phyloP scores from a whole-genome alignment of 2,888 invertebrate species.

The Dynastes hyllus region DNA sequence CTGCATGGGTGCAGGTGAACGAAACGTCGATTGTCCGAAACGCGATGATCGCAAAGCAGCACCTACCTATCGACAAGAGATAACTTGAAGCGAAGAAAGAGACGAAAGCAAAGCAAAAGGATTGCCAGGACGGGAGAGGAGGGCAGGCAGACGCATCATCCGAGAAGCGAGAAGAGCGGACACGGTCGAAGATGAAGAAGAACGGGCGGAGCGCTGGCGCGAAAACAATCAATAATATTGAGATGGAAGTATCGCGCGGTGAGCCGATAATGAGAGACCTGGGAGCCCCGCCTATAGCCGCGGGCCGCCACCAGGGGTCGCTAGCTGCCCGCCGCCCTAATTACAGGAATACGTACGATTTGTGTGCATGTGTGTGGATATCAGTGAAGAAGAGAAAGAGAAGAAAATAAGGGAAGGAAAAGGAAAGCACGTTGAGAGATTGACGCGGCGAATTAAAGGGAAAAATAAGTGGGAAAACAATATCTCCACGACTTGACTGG shows the following conservation, averaged over 20 bases:
- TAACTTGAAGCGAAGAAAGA: background rate
- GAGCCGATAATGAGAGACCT: conserved; percentile 76
- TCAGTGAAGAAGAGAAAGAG: background rate
- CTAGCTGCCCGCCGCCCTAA: conserved; percentile 62
- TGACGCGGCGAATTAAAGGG: conserved; percentile 61
- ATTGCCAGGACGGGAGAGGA: background rate
- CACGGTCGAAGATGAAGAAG: conserved; percentile 50
- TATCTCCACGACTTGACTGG: conserved; percentile 10
- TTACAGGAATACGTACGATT: conserved; percentile 61
- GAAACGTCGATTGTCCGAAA: conserved; percentile 11
- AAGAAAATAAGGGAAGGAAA: conserved; percentile 33
- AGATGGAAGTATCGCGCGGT: conserved; percentile 73
- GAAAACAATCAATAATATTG: conserved; percentile 74
- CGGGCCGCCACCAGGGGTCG: conserved; percentile 68
- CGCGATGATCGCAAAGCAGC: background rate
- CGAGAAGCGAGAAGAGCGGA: conserved; percentile 12
- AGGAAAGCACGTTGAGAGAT: conserved; percentile 31
- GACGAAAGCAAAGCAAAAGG: background rate
- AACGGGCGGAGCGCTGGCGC: conserved; percentile 69
- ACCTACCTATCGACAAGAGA: background rate
- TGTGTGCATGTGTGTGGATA: conserved; percentile 17
- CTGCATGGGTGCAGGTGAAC: conserved; percentile 36
- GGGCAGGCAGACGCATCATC: background rate
- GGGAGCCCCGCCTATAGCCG: conserved; percentile 67
- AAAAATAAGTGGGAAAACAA: conserved; percentile 71